phyloP scores from a whole-genome alignment of 2,888 invertebrate species.

The Diplolepis rosae region DNA sequence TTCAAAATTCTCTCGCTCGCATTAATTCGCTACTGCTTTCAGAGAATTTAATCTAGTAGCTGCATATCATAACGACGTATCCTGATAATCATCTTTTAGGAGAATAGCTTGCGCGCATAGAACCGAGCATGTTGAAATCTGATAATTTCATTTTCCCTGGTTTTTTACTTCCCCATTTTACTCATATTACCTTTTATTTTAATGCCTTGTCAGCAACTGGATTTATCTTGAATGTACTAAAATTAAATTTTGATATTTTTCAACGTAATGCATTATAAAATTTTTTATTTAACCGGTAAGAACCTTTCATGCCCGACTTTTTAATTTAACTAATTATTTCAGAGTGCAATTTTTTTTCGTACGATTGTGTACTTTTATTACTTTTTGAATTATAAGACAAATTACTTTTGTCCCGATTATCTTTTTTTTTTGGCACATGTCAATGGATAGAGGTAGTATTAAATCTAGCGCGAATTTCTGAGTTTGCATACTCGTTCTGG shows the following conservation, averaged over 20 bases:
- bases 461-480: conserved; percentile 9
- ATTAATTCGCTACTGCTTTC: not conserved
- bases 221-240: not conserved
- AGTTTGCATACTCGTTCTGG: not conserved
- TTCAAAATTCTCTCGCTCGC: not conserved
- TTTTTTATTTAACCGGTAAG: too few relatives aligned
- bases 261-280: too few relatives aligned
- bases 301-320: too few relatives aligned
- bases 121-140: not conserved
- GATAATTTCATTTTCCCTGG: not conserved
- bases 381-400: too few relatives aligned
- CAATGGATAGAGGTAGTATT: not conserved
- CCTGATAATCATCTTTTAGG: conserved; percentile 14
- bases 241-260: not conserved
- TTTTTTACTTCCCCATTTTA: not conserved
- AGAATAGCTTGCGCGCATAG: not conserved
- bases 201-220: not conserved
- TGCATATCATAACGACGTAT: conserved; percentile 1
- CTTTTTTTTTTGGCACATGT: not conserved
- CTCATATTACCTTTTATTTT: not conserved
- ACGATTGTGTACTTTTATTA: too few relatives aligned
- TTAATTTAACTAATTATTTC: too few relatives aligned
- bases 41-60: conserved; percentile 1
- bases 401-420: too few relatives aligned
- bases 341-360: too few relatives aligned